These are phyloP conservation scores for Paratrypauchen microcephalus DNA, from an alignment of 2,797 vertebrate species.

Conservation along the genomic window DNA sequence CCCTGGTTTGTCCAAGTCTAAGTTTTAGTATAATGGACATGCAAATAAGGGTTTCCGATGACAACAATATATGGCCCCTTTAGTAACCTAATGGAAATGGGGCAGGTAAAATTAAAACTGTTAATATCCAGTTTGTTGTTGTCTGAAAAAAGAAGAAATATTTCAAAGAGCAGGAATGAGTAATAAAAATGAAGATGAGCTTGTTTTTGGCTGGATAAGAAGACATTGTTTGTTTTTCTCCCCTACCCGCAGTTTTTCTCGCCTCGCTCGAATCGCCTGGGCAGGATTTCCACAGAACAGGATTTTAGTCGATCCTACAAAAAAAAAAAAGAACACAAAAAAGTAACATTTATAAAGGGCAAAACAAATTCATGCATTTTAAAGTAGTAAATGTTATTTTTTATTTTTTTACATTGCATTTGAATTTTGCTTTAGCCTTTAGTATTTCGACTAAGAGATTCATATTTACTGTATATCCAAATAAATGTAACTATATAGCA, in stretches of 20 bases:
- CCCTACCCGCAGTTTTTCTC: constrained; percentile 81
- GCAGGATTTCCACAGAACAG: constrained; percentile 90
- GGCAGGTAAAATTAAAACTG: neutral
- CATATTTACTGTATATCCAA: neutral
- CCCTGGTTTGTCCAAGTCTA: no score
- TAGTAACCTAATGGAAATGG: neutral
- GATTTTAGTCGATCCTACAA: constrained; percentile 81
- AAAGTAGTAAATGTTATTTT: neutral
- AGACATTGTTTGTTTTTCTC: neutral
- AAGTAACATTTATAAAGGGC: neutral
- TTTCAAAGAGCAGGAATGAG: neutral
- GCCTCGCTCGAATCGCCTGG: constrained; percentile 80
- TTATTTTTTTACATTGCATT: neutral
- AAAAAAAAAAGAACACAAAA: constrained; percentile 25
- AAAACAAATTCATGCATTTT: neutral
- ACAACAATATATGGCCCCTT: neutral
- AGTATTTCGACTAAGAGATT: neutral
- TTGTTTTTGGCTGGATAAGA: neutral
- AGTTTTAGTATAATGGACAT: no score
- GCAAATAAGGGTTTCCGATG: neutral
- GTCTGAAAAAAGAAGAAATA: neutral
- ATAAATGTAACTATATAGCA: neutral
- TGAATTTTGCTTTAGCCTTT: neutral
- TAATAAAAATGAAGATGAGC: neutral
- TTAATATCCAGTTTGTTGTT: neutral